These are phyloP conservation scores for Sebastes itinus DNA, from an alignment of 2,797 vertebrate genomes.

Conservation along the genomic window DNA sequence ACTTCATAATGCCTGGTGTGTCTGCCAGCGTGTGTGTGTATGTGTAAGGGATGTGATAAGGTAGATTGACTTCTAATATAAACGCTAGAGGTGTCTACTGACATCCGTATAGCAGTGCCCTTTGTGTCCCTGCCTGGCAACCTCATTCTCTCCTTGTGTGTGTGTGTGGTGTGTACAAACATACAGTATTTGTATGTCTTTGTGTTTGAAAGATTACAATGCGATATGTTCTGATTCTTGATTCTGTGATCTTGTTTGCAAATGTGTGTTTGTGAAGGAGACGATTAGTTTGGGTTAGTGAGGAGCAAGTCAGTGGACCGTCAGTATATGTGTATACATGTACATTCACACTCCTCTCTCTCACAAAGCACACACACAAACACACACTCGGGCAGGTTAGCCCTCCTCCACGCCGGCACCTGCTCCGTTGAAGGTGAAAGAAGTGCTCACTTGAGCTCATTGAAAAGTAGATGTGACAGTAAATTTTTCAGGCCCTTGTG, in stretches of 20 bases:
- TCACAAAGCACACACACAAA: conserved; percentile 26
- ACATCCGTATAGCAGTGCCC: conserved; percentile 66
- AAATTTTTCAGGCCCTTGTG: conserved; percentile 94
- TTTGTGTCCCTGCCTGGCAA: conserved; percentile 73
- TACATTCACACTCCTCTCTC: conserved; percentile 1
- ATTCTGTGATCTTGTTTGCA: not conserved
- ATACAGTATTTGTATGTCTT: not conserved
- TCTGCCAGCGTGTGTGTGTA: conserved; percentile 30
- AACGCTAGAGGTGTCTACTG: conserved; percentile 73
- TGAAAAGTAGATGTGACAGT: conserved; percentile 96
- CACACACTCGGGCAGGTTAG: conserved; percentile 56
- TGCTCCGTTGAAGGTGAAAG: conserved; percentile 95
- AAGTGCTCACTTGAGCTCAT: conserved; percentile 94
- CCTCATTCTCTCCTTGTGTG: conserved; percentile 26
- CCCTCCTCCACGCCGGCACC: conserved; percentile 70
- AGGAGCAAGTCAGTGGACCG: conserved; percentile 4
- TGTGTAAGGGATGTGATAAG: conserved; percentile 72
- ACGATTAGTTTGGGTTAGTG: not conserved
- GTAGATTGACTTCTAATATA: conserved; percentile 82
- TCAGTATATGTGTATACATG: not conserved
- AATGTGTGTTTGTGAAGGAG: not conserved
- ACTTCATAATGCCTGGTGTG: conserved; percentile 60
- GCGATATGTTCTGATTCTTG: not conserved
- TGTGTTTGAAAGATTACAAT: not conserved
- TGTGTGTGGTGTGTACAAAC: not conserved